These are phyloP conservation scores for Himantopus leucocephalus DNA, from an alignment of 2,113 vertebrate genomes.

Conservation along the genomic window DNA sequence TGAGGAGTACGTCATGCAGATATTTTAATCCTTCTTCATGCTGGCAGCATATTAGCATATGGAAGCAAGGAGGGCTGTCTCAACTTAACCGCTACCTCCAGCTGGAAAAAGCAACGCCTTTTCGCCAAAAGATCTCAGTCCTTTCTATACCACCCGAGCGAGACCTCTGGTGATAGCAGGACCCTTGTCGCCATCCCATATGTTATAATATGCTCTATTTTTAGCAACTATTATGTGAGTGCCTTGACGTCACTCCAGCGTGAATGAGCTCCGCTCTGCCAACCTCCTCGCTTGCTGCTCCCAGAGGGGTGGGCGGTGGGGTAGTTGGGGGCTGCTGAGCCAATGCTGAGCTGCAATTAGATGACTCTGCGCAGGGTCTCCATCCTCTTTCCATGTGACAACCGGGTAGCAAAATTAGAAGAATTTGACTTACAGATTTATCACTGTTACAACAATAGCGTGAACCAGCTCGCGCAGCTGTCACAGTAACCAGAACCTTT, in stretches of 20 bases:
- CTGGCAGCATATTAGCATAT: slow-evolving; percentile 25
- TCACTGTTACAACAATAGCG: neutral
- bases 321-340: neutral
- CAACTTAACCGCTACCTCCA: neutral
- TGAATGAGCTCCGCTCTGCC: slow-evolving; percentile 59
- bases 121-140: neutral
- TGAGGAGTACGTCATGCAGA: slow-evolving; percentile 44
- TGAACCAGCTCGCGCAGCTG: neutral
- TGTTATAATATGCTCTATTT: slow-evolving; percentile 71
- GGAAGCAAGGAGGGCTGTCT: slow-evolving; percentile 21
- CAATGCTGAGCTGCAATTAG: slow-evolving; percentile 52
- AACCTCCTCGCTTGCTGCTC: slow-evolving; percentile 38
- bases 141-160: neutral
- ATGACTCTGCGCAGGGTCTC: neutral
- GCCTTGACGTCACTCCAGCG: slow-evolving; percentile 76
- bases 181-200: slow-evolving; percentile 11
- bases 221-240: slow-evolving; percentile 69
- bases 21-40: slow-evolving; percentile 56
- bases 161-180: slow-evolving; percentile 34
- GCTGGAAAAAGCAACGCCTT: neutral
- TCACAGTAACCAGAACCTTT: neutral
- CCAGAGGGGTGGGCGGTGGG: neutral
- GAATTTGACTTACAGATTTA: neutral
- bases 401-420: neutral
- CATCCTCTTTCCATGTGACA: neutral